Evolutionary conservation across 1,140 invertebrate species (phyloP), one percentile per base, ranked within the genome.

Genomic region (Drosophila funebris): DNA sequence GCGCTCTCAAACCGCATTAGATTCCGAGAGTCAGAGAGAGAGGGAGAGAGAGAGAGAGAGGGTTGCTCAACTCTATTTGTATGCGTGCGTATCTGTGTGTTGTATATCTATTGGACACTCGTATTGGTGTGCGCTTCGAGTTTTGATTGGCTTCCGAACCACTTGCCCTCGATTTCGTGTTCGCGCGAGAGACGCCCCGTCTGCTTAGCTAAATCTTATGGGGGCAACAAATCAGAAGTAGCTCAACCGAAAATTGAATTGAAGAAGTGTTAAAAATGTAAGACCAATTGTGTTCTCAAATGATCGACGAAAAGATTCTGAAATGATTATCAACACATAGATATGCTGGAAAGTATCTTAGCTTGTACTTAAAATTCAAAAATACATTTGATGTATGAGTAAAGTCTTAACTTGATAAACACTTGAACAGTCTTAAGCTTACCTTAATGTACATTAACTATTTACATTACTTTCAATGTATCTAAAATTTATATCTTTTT

Each of bases 141-240:
- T 88, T 87, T 88, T 87, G 82, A 87, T 87, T 87, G 82, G 82
- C 81, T 88, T 88, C 63, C 83, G 83, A 87, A 83, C 44, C 64
- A 58, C 16, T 71, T 67, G 44, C 57, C 56, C 73, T 63, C 76
- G 62, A 56, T 61, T 48, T 22, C 31, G 24, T 13, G 24, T 22
- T 43, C 56, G 56, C 41, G 41, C 9, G 50, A 77, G 58, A 20
- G 56, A 64, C 75, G 75, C 75, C 72, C 75, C 64, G 37, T 61
- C 36, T 41, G 18, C 8, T 7, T 11, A 6, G 22, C 36, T 50
- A 31, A 33, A n/a, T 39, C 20, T 52, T 3, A 11, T 4, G 14
- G 33, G 7, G 8, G n/a, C 16, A 60, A 46, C 20, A 50, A 39
- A 67, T 57, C 20, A 43, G 9, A 52, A 29, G 37, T 18, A 56